Base-by-base conservation (phyloP, 2,113 vertebrate genomes). In the Charina bottae region DNA sequence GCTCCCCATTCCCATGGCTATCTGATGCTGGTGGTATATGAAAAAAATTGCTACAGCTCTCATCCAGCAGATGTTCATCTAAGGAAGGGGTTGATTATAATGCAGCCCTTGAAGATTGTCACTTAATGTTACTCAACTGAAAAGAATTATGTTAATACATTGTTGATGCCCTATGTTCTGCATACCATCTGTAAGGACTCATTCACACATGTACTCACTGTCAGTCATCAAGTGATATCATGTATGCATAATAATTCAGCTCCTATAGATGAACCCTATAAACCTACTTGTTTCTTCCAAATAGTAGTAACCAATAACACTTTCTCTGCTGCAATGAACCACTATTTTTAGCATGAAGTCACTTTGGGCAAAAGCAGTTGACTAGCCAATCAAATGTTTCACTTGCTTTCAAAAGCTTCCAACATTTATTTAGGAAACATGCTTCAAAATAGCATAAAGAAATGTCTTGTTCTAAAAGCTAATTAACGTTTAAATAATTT, bases 401-500 rank as follows among this genome's bases (percentile, higher is more conserved):
- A 15, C 11, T 85, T 54, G 56, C 19, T 89, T n/a, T 4, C 37
- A 89, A 83, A 78, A 92, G 26, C 33, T 59, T 88, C 64, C 64
- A 49, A 55, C 86, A 59, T 55, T 91, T 91, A 87, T 78, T 91
- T 91, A 91, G 54, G 26, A 91, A 91, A 83, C 55, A 83, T 59
- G 55, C 64, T 59, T 54, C 85, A 78, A 59, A 78, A 59, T 42
- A 88, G 58, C 19, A 15, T 83, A 88, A 88, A 88, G 85, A 37
- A 37, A 91, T 91, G 49, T 72, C 64, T 83, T 55, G 24, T 58
- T 88, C 62, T 62, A n/a, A 85, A 90, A 85, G 28, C 17, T 83
- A 88, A 58, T 91, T 88, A 91, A 91, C 58, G 62, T 87, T 91
- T 87, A 88, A 87, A 88, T 87, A 83, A 59, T 83, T 88, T 83